A percentile compares a stretch with the other conserved stretches of the same genome.
phyloP scores from a whole-genome alignment of 1,140 invertebrate genomes.

The Nymphalis io region DNA sequence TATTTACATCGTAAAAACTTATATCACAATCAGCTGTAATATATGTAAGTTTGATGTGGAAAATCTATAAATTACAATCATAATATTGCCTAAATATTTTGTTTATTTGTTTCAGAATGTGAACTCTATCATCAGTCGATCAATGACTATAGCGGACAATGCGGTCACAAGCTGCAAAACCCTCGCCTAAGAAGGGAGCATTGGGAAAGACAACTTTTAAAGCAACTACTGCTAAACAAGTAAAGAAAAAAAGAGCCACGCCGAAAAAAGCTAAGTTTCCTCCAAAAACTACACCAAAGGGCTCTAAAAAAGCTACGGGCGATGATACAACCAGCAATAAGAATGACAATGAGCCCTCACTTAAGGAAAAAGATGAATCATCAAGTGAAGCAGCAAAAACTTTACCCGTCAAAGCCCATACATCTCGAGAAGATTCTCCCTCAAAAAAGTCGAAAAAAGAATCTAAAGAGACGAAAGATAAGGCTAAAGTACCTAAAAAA shows the following conservation, averaged over 20 bases:
- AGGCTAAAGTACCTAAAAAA: constrained; percentile 63
- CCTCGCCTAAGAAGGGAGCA: constrained; percentile 68
- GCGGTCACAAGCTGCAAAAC: constrained; percentile 75
- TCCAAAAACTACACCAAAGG: constrained; percentile 55
- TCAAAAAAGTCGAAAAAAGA: constrained; percentile 69
- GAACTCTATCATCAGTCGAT: constrained; percentile 58
- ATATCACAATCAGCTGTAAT: too few species aligned
- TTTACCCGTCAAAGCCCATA: constrained; percentile 46
- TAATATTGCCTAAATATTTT: not conserved
- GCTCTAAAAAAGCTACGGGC: constrained; percentile 54
- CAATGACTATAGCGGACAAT: constrained; percentile 71
- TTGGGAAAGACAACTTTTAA: constrained; percentile 66
- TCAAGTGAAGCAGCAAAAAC: constrained; percentile 48
- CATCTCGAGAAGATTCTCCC: constrained; percentile 55
- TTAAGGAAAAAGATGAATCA: constrained; percentile 51
- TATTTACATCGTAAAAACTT: too few species aligned
- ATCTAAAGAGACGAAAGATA: constrained; percentile 65
- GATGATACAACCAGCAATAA: constrained; percentile 51
- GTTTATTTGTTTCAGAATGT: constrained; percentile 72
- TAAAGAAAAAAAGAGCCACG: constrained; percentile 55
- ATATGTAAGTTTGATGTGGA: too few species aligned
- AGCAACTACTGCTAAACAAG: constrained; percentile 52
- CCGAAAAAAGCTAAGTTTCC: constrained; percentile 62
- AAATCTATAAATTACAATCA: too few species aligned
- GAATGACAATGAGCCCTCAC: constrained; percentile 46